A percentile compares a stretch with the other conserved stretches of the same genome.
These are phyloP conservation scores for Papilio aristodemus DNA, from an alignment of 1,140 invertebrate species.

Conservation along the genomic window DNA sequence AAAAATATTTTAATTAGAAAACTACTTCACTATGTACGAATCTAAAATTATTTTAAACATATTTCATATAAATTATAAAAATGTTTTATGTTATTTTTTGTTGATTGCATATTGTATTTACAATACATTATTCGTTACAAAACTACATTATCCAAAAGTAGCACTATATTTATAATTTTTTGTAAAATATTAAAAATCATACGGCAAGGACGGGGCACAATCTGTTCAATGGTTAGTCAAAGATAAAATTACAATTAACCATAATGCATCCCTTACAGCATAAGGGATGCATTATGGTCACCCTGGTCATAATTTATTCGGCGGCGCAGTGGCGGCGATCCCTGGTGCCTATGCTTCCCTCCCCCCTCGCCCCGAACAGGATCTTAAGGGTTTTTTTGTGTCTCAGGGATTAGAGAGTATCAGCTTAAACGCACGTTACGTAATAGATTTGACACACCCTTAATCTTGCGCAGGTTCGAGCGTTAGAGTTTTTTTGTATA, in stretches of 20 bases:
- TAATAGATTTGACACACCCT: constrained; percentile 72
- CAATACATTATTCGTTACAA: too few relatives aligned
- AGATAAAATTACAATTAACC: not conserved
- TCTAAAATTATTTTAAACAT: too few relatives aligned
- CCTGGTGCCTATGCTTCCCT: constrained; percentile 38
- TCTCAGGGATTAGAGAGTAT: constrained; percentile 62
- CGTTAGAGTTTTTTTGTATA: not conserved
- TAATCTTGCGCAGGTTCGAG: constrained; percentile 49
- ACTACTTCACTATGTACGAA: too few relatives aligned
- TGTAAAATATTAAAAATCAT: not conserved
- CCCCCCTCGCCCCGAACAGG: constrained; percentile 54
- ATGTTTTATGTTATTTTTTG: too few relatives aligned
- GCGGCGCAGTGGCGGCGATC: constrained; percentile 69
- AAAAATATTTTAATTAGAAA: too few relatives aligned
- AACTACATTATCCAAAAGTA: too few relatives aligned
- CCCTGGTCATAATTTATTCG: constrained; percentile 66
- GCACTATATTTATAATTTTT: too few relatives aligned
- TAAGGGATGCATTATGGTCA: constrained; percentile 33
- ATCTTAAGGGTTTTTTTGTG: constrained; percentile 67
- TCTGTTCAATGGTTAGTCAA: not conserved
- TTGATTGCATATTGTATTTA: too few relatives aligned
- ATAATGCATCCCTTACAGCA: too few relatives aligned
- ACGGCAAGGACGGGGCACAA: not conserved
- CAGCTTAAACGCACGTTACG: constrained; percentile 69
- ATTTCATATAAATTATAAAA: too few relatives aligned